phyloP scores from a whole-genome alignment of 2,888 invertebrate genomes.

The Eupithecia pulchellata region DNA sequence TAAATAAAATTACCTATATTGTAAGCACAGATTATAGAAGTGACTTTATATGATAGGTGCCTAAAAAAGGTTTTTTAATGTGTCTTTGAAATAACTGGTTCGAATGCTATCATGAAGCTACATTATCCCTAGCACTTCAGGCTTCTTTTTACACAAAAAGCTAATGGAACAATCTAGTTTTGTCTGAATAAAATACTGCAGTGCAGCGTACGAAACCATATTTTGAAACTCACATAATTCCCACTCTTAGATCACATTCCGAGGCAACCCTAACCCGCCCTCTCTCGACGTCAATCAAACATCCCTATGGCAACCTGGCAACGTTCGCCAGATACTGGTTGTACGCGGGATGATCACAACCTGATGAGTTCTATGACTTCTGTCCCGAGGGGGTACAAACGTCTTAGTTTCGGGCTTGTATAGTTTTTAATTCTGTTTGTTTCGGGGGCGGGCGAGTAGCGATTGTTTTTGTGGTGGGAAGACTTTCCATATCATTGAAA shows the following conservation, averaged over 20 bases:
- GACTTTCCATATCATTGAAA: no score
- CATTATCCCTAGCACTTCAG: no score
- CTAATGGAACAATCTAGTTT: neutral
- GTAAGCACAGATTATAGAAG: no score
- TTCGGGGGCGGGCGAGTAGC: neutral
- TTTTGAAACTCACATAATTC: neutral
- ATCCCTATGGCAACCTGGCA: constrained; percentile 68
- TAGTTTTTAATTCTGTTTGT: neutral
- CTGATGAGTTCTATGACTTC: neutral
- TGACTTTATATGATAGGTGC: no score
- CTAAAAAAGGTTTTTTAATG: no score
- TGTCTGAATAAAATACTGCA: neutral
- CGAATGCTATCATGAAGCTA: no score
- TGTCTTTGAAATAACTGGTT: no score
- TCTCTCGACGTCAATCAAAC: constrained; percentile 78
- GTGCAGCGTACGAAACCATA: neutral
- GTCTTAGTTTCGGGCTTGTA: neutral
- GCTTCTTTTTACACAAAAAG: neutral
- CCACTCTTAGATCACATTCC: neutral
- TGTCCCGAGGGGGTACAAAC: neutral
- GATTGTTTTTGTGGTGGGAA: no score
- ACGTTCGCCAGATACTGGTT: constrained; percentile 72
- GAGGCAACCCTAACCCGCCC: constrained; percentile 56
- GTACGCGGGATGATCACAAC: constrained; percentile 52
- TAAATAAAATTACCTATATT: no score